Conservation (phyloP, 2,113 vertebrate species). For the Spilogale gracilis region DNA sequence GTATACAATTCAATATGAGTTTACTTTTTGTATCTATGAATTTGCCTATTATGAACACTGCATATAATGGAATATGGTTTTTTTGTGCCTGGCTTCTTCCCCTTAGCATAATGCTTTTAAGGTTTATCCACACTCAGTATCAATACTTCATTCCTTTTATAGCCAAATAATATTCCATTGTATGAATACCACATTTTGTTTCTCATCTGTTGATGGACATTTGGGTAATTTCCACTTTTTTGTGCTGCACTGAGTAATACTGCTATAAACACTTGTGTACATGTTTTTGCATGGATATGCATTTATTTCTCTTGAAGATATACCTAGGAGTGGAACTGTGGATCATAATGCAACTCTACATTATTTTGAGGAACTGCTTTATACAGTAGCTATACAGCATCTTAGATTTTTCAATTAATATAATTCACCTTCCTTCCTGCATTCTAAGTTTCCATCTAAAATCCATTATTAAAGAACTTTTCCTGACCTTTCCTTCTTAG, state of each 20-base stretch:
- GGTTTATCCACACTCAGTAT: not conserved
- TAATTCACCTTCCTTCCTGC: not conserved
- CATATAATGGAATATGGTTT: not conserved
- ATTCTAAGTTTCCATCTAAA: not conserved
- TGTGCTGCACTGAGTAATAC: not conserved
- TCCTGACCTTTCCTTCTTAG: not conserved
- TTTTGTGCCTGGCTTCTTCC: not conserved
- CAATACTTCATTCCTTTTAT: not conserved
- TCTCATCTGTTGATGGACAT: not conserved
- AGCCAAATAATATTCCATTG: not conserved
- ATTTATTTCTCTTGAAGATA: not conserved
- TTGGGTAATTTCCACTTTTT: not conserved
- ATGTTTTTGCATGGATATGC: not conserved
- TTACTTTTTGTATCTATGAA: not conserved
- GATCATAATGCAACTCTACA: not conserved
- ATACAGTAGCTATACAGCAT: not conserved
- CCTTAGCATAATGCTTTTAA: not conserved
- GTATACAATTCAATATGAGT: not conserved
- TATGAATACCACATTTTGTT: not conserved
- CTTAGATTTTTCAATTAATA: not conserved
- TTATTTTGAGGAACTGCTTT: not conserved
- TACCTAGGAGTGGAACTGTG: not conserved
- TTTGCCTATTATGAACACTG: not conserved
- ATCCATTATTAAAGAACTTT: not conserved
- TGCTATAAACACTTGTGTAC: not conserved